Evolutionary conservation across 2,888 invertebrate species (phyloP).

Genomic region (Caprella mutica): DNA sequence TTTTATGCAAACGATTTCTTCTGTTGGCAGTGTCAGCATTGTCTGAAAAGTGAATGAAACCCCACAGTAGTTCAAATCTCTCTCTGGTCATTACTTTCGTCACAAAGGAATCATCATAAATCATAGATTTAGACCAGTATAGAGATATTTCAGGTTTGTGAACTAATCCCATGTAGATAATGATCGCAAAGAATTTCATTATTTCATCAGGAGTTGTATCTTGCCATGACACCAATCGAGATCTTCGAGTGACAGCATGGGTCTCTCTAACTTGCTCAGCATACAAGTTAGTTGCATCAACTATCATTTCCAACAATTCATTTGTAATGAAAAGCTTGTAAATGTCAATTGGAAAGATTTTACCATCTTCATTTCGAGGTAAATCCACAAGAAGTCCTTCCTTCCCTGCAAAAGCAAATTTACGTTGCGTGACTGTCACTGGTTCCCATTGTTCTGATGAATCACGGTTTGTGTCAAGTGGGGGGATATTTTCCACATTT

Average conservation of each 20-base stretch:
- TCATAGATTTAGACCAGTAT: constrained; percentile 11
- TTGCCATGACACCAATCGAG: constrained; percentile 8
- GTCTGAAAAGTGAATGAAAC: constrained; percentile 11
- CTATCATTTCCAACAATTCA: constrained; percentile 11
- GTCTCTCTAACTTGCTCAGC: constrained; percentile 3
- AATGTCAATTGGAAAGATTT: constrained; percentile 7
- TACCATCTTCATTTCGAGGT: constrained; percentile 2
- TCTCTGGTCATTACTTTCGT: constrained; percentile 14
- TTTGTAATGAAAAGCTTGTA: constrained; percentile 9
- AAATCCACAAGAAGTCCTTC: constrained; percentile 7
- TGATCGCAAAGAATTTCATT: constrained; percentile 3
- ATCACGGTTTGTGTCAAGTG: too few species aligned
- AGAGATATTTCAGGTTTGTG: constrained; percentile 8
- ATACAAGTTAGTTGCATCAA: constrained; percentile 11
- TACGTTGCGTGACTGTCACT: too few species aligned
- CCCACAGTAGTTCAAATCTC: constrained; percentile 8
- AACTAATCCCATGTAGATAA: constrained; percentile 12
- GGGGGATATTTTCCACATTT: too few species aligned
- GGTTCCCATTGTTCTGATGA: too few species aligned
- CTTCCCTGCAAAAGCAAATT: too few species aligned
- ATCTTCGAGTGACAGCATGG: constrained; percentile 4
- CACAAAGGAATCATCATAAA: constrained; percentile 16
- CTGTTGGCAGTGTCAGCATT: constrained; percentile 2
- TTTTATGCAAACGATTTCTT: constrained; percentile 3
- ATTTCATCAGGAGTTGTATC: constrained; percentile 10